These are phyloP conservation scores for Adrianichthys oophorus DNA, from an alignment of 2,797 vertebrate genomes.

Conservation along the genomic window DNA sequence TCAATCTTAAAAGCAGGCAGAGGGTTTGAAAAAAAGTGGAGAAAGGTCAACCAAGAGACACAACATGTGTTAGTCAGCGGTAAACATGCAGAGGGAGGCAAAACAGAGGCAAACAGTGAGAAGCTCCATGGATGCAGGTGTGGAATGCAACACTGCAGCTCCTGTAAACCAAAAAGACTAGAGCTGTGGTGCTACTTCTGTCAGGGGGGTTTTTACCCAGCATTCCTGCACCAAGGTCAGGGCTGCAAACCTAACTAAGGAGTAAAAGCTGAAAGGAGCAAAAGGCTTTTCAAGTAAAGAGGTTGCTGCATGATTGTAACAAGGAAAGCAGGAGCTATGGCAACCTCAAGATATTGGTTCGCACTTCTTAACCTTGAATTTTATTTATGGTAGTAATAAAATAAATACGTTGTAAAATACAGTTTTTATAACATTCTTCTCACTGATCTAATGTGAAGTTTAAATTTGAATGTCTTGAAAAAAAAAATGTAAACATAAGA, in stretches of 20 bases:
- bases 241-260: conserved; percentile 37
- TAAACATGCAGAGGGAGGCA: conserved; percentile 61
- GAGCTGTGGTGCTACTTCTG: conserved; percentile 42
- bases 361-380: not conserved
- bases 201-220: conserved; percentile 36
- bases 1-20: conserved; percentile 45
- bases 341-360: not conserved
- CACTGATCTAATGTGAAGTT: not conserved
- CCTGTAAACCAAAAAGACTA: conserved; percentile 31
- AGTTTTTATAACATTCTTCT: not conserved
- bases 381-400: not conserved
- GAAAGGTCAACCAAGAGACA: conserved; percentile 21
- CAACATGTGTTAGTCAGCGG: conserved; percentile 45
- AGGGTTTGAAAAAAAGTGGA: conserved; percentile 7
- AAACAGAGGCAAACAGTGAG: conserved; percentile 53
- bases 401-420: not conserved
- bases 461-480: not conserved
- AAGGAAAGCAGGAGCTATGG: not conserved
- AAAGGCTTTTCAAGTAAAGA: conserved; percentile 3
- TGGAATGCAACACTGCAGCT: conserved; percentile 62
- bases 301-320: not conserved
- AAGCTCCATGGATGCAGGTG: conserved; percentile 70
- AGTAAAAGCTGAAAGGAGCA: conserved; percentile 17
- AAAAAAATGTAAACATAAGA: too few relatives aligned
- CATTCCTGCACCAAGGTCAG: conserved; percentile 21